A percentile compares a stretch with the other conserved stretches of the same genome.
Conservation (phyloP, 2,797 vertebrate genomes). For the Diglossa cyanea region DNA sequence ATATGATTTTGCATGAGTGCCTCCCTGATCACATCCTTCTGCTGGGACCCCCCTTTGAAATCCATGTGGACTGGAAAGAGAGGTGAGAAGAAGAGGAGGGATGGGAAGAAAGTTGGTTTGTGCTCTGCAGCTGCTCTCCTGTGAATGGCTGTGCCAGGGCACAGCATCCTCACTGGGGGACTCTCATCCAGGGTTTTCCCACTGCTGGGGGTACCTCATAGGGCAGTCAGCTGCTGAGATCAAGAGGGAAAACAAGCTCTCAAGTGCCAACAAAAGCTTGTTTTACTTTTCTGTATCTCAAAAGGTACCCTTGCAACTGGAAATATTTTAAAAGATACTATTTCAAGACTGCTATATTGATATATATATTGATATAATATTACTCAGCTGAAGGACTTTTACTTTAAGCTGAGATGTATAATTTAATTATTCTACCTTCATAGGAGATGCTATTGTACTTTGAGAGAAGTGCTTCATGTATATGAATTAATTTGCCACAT, state of each 20-base stretch:
- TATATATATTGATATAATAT: neutral
- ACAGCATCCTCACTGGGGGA: neutral
- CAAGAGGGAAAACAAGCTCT: neutral
- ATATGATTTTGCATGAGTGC: neutral
- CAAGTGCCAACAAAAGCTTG: neutral
- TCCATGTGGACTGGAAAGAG: neutral
- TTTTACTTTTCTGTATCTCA: neutral
- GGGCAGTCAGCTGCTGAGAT: neutral
- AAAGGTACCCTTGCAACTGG: neutral
- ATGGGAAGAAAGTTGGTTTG: fast-evolving
- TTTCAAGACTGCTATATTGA: neutral
- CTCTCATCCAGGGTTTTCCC: neutral
- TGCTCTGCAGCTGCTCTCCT: neutral
- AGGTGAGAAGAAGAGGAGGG: neutral
- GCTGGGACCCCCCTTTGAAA: neutral
- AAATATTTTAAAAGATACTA: neutral
- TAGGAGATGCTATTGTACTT: neutral
- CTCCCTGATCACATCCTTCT: neutral
- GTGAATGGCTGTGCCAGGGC: neutral
- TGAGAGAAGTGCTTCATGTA: neutral
- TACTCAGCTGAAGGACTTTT: neutral
- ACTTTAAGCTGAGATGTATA: neutral
- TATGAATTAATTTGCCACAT: neutral
- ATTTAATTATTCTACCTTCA: neutral
- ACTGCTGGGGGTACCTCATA: neutral